Conservation (phyloP, 2,113 vertebrate genomes). For the Phalacrocorax pelagicus region DNA sequence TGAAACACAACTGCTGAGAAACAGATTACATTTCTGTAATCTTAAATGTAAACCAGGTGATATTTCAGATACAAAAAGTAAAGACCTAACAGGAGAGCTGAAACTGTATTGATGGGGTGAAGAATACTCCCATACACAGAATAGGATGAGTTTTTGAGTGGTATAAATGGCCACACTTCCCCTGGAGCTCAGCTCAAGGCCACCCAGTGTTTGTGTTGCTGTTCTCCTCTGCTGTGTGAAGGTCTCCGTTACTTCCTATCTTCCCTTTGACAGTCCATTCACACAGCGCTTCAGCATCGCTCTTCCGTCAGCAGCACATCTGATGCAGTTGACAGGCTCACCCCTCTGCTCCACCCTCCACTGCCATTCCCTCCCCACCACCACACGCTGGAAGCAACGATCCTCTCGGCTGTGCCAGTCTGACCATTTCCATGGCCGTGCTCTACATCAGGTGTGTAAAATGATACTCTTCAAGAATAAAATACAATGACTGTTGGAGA, state of each 20-base stretch:
- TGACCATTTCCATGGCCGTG: not conserved
- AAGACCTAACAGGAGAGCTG: not conserved
- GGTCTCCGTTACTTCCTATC: not conserved
- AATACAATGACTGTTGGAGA: not conserved
- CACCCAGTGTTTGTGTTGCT: not conserved
- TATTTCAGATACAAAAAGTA: not conserved
- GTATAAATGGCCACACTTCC: not conserved
- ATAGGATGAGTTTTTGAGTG: not conserved
- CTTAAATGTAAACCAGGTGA: not conserved
- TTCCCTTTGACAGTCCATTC: not conserved
- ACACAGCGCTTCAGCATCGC: fast-evolving
- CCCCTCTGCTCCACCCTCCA: fast-evolving
- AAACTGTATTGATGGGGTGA: not conserved
- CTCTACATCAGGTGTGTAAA: not conserved
- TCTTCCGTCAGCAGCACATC: not conserved
- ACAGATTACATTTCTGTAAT: not conserved
- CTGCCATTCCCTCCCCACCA: not conserved
- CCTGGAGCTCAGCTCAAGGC: not conserved
- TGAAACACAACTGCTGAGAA: not conserved
- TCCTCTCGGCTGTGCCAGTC: not conserved
- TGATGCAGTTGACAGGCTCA: not conserved
- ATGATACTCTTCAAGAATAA: not conserved
- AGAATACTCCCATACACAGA: not conserved
- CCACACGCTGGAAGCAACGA: fast-evolving
- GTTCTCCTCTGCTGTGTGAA: no score